A percentile compares a stretch with the other conserved stretches of the same genome.
Evolutionary conservation across 2,797 vertebrate genomes (phyloP).

Genomic region (Alauda arvensis): DNA sequence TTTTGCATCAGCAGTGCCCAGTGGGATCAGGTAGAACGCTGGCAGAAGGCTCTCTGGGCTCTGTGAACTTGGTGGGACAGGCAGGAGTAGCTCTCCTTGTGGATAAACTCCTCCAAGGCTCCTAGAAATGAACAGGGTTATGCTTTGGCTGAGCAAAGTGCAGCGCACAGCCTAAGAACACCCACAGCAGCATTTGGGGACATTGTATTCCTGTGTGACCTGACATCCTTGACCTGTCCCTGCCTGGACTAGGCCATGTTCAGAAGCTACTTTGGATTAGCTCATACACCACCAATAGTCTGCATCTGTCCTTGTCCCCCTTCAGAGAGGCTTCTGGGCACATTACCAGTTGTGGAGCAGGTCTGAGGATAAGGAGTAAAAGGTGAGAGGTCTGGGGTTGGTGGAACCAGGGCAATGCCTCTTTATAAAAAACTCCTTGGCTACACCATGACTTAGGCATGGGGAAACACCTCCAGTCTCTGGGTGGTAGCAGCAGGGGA

Average conservation of each 20-base stretch:
- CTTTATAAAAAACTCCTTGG: not conserved
- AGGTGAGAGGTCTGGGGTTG: not conserved
- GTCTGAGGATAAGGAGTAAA: not conserved
- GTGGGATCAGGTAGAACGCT: not conserved
- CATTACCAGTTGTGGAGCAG: not conserved
- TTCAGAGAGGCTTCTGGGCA: not conserved
- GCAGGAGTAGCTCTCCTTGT: not conserved
- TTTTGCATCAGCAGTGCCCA: not conserved
- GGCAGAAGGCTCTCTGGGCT: not conserved
- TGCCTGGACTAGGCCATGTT: not conserved
- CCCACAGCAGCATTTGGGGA: rapidly evolving
- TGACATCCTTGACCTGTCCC: not conserved
- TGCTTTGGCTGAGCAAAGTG: not conserved
- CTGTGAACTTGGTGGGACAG: not conserved
- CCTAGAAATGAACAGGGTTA: not conserved
- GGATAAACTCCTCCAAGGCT: not conserved
- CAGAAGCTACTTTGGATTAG: not conserved
- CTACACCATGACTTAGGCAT: not conserved
- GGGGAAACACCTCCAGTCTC: not conserved
- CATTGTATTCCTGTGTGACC: rapidly evolving
- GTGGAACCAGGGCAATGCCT: not conserved
- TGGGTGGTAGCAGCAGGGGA: not conserved
- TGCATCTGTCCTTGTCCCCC: not conserved
- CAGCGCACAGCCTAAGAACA: not conserved
- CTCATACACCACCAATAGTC: not conserved